These are phyloP conservation scores for Scaptodrosophila latifasciaeformis DNA, from an alignment of 2,888 invertebrate genomes.

Conservation along the genomic window DNA sequence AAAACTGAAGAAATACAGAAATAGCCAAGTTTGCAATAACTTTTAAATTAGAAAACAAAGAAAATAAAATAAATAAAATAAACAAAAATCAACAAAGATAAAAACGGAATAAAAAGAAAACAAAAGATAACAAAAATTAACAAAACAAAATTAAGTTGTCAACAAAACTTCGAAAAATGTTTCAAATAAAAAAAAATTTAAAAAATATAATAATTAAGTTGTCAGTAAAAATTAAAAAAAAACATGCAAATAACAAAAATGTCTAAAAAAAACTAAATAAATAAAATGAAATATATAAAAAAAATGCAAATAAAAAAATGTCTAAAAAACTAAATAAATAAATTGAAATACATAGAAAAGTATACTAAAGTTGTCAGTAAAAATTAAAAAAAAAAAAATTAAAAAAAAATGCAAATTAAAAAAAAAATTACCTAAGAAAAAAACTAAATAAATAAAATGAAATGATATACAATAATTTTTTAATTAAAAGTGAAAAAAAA, in stretches of 20 bases:
- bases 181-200: no score
- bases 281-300: constrained; percentile 21
- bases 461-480: no score
- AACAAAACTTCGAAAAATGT: no score
- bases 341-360: no score
- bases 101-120: constrained; percentile 26
- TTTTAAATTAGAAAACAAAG: constrained; percentile 62
- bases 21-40: constrained; percentile 42
- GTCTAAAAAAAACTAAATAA: constrained; percentile 16
- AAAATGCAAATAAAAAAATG: no score
- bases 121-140: no score
- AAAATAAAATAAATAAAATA: no score
- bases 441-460: neutral
- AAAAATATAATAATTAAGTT: constrained; percentile 14
- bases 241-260: constrained; percentile 9
- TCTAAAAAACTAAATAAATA: no score
- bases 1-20: neutral
- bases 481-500: no score
- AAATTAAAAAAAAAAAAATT: neutral
- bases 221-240: constrained; percentile 9
- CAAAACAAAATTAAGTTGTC: no score
- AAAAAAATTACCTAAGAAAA: neutral
- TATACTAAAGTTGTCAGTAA: no score
- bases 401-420: no score
- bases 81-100: constrained; percentile 37